Evolutionary conservation across 1,140 invertebrate species (phyloP), one percentile per base, ranked within the genome.

Genomic region (Drosophila rufa): DNA sequence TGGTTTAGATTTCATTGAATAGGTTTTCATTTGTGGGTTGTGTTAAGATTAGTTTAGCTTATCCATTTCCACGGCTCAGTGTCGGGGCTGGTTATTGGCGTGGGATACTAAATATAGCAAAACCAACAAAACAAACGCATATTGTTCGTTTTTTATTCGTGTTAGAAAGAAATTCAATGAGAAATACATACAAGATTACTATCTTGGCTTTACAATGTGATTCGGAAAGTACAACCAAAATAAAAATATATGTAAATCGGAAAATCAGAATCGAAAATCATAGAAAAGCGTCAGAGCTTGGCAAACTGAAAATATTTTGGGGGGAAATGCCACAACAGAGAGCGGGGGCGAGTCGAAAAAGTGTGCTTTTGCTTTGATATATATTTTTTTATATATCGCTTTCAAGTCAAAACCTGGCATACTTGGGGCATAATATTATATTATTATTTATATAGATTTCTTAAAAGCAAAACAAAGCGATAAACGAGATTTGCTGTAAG

Each of bases 61-160:
- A 93, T 93, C 96, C 96, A 97, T 94, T 96, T 96, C 96, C 96
- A 97, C 93, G 96, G 96, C 94, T 97, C 96, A 93, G 94, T 96
- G 94, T 96, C 96, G 94, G 96, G 96, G 94, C 95, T 96, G 93
- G 95, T 96, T 94, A 96, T 95, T 92, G 96, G 96, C 94, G 96
- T 96, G 86, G 96, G 95, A 94, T 96, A 96, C 96, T 96, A 94
- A 17, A 71, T 56, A 11, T 30, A 71, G 36, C 51, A 27, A 48
- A 59, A 40, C 15, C 38, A 69, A 40, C 42, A 17, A 64, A 42
- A 68, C 64, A 74, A 56, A 56, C 42, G 69, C 50, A 60, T 65
- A 55, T 65, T 56, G 17, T 67, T 50, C 62, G 4, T 59, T 43
- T 78, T 25, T 47, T 66, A 65, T 67, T 8, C 17, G 47, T 53